A percentile compares a stretch with the other conserved stretches of the same genome.
These are phyloP conservation scores for Ivindomyrus marchei DNA, from an alignment of 2,113 vertebrate genomes.

Conservation along the genomic window DNA sequence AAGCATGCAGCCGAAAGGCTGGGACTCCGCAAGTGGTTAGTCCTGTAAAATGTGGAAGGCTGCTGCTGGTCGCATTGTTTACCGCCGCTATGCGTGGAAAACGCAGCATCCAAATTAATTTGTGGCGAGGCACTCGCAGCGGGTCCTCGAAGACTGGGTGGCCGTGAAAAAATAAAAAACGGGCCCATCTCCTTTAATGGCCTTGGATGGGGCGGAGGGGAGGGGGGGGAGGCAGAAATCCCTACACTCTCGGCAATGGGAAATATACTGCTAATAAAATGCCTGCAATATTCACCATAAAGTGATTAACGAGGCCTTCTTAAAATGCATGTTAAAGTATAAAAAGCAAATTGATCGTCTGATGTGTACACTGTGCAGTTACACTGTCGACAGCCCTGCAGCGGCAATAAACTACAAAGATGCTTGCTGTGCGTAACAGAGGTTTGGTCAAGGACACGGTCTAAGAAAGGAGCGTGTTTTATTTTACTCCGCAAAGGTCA, in stretches of 20 bases:
- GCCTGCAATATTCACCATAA: slow-evolving; percentile 4
- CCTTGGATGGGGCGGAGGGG: background rate
- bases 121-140: background rate
- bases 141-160: background rate
- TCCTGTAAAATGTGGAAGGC: background rate
- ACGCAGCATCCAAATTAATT: background rate
- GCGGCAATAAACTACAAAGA: background rate
- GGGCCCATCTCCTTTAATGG: background rate
- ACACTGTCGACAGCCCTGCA: background rate
- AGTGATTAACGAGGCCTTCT: slow-evolving; percentile 1
- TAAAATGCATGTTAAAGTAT: background rate
- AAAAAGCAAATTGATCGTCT: background rate
- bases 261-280: background rate
- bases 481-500: background rate
- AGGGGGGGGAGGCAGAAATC: background rate
- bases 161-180: background rate
- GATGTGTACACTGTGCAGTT: background rate
- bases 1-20: background rate
- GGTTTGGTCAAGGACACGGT: slow-evolving; percentile 12
- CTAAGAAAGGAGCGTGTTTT: background rate
- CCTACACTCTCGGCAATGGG: background rate
- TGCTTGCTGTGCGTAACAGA: background rate
- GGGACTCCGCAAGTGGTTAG: background rate
- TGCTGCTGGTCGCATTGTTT: background rate
- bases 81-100: background rate